Base-by-base conservation (phyloP, 2,113 vertebrate species). In the Noctilio leporinus region DNA sequence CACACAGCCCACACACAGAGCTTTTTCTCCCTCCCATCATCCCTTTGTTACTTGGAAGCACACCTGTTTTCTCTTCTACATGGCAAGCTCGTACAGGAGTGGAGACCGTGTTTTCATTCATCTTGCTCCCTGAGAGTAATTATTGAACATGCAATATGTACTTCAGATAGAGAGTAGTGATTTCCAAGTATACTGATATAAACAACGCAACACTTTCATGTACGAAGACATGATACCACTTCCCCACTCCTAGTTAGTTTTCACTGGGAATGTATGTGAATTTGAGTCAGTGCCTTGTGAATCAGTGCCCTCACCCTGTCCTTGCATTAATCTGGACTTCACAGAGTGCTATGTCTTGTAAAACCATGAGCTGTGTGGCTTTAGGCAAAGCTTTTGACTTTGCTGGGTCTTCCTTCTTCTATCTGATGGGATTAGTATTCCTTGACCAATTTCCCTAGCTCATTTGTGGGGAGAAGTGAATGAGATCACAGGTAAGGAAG, bases 321-420 rank as follows among this genome's bases (percentile, higher is more conserved):
- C 7, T 28, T 45, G 4, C 72, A 17, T 72, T 35, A 40, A 28
- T 49, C 47, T 81, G 19, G 17, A 43, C 72, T 85, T 95, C 49
- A 73, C 57, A 38, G 65, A 83, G 24, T 55, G 30, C 40, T 51
- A 19, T n/a, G 26, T 81, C 73, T 69, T 7, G 8, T 64, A 65
- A 76, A 17, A 26, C 30, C 15, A 10, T 1, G 2, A 67, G 28
- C 53, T 16, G 49, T 57, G 11, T 19, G 14, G 77, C 40, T 49
- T 22, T 17, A 38, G 38, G 24, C n/a, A 85, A 95, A 91, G n/a
- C 59, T 85, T 92, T 77, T 53, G 73, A 88, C 93, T 90, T 93
- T 94, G 40, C 35, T 67, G 45, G 0, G 2, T 85, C 69, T 70
- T 89, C 75, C 19, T 15, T 62, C 35, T 75, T 7, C 38, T 55